Base-by-base conservation (phyloP, 1,140 invertebrate genomes). In the Drosophila cardini region DNA sequence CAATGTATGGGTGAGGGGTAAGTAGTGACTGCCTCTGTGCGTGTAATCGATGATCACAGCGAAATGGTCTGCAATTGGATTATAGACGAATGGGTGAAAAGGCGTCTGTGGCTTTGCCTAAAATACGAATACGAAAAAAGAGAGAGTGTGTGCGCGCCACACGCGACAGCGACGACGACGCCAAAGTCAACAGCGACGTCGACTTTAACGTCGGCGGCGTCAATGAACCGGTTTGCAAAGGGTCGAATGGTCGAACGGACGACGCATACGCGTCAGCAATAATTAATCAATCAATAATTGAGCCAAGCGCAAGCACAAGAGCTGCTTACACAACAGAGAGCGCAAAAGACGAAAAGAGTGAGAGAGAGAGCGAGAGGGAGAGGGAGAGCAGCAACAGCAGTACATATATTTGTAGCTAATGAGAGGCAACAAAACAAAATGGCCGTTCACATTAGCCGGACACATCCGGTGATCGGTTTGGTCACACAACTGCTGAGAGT, bases 251-350 rank as follows among this genome's bases (percentile, higher is more conserved):
- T 70, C 65, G 57, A 61, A 62, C 72, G 75, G 72, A 76, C 78
- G 76, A 78, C 76, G 80, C 80, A 87, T 80, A 84, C 85, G 84
- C 84, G 84, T 87, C 84, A 87, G 84, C 84, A 87, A 87, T 87
- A 87, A 87, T 87, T 87, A 87, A 87, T 87, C 84, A 87, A 87
- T 87, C 84, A 87, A 87, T 87, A 87, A 87, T 87, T 87, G 84
- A 84, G 85, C 48, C 65, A 76, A 46, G 65, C 43, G 57, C 26
- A 55, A 21, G 16, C 36, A 52, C 55, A 32, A 58, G 45, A 52
- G 45, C 26, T 62, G 30, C 34, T 26, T 16, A n/a, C 40, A 43
- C n/a, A 64, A 60, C 26, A 52, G 30, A 55, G 18, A 26, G 34
- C 72, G 64, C 56, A 38, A 64, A 42, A 57, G 53, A 26, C 42